Evolutionary conservation across 2,888 invertebrate species (phyloP), one percentile per base, ranked within the genome.

Genomic region (Tethea ocularis): DNA sequence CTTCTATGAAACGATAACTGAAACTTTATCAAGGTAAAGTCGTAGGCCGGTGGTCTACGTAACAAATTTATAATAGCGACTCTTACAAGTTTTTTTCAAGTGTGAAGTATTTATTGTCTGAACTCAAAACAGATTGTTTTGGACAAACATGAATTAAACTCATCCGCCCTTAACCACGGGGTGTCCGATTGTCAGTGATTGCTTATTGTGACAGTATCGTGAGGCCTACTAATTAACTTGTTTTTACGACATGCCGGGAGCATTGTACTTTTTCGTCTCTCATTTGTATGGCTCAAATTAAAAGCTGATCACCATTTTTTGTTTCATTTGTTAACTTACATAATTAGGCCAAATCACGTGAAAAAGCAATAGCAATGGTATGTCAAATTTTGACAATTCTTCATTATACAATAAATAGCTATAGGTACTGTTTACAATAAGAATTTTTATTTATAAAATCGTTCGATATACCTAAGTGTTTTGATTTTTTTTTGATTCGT

Each of bases 181-280:
- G 77, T 57, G 75, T 66, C 61, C 59, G 41, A 71, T 71, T 69
- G 68, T 71, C 75, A 69, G 70, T 76, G 78, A 82, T 82, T 75
- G 68, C 78, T 78, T 84, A 84, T 85, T 87, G 84, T 86, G 84
- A 86, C 83, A 86, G 76, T 80, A 74, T 75, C 70, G 71, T n/a
- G 72, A 71, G 72, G 68, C 70, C 76, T 74, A 76, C 82, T 87
- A 89, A 91, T 89, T 89, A 88, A 84, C 85, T 87, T 87, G 84
- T 87, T 88, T 83, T 78, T 80, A 85, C 84, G 83, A 83, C 80
- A 83, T 73, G 75, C 69, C 70, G 61, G 64, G 62, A 62, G 68
- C 69, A 75, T 70, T 66, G 67, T 72, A 69, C 71, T 65, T 69
- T 72, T 68, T 71, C 62, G 67, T 62, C 59, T 61, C 61, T 59